Conservation (phyloP, 2,113 vertebrate genomes). For the Chaetorhynchus papuensis region DNA sequence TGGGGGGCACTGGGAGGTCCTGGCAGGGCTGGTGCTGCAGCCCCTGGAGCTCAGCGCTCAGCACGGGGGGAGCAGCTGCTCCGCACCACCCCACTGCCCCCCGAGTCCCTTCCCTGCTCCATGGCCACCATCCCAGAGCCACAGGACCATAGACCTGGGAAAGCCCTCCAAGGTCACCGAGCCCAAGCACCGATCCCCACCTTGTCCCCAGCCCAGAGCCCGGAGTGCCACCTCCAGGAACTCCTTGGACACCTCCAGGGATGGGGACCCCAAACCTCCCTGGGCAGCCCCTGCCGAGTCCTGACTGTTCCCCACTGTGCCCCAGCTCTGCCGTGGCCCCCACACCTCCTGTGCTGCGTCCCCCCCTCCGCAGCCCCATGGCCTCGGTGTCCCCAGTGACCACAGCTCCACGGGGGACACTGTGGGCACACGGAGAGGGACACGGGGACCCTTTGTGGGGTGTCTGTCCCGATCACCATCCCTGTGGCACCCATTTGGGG, state of each 20-base stretch:
- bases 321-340: fast-evolving
- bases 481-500: background rate
- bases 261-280: background rate
- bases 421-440: fast-evolving
- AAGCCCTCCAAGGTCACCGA: background rate
- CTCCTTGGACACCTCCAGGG: background rate
- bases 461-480: background rate
- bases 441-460: background rate
- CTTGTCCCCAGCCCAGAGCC: background rate
- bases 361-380: fast-evolving
- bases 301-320: fast-evolving
- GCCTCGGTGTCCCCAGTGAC: background rate
- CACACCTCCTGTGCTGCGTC: fast-evolving
- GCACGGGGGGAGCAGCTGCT: background rate
- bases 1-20: background rate
- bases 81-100: background rate
- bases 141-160: background rate
- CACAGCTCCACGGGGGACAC: fast-evolving
- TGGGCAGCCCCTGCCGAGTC: background rate
- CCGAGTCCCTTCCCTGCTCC: background rate
- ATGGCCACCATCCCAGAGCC: background rate
- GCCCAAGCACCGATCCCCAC: fast-evolving
- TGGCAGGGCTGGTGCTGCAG: background rate
- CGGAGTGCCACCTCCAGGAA: background rate
- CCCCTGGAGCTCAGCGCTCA: fast-evolving